Evolutionary conservation across 1,140 invertebrate genomes (phyloP).

Genomic region (Drosophila kanapiae): DNA sequence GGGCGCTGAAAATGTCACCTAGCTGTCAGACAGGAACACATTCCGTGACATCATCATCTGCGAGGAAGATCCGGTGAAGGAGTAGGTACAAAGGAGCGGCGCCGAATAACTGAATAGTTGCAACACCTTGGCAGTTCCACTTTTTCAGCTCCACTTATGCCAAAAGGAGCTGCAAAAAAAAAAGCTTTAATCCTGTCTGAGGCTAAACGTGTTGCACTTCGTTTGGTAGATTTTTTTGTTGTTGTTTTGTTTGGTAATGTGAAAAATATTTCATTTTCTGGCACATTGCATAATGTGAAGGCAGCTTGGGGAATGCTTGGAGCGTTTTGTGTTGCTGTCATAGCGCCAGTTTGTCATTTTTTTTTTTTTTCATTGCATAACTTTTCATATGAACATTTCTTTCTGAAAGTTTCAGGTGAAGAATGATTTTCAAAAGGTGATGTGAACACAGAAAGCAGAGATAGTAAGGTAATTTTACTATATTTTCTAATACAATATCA

Average conservation of each 20-base stretch:
- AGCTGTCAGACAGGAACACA: conserved; percentile 17
- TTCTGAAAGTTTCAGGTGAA: background rate
- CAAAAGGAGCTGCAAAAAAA: conserved; percentile 6
- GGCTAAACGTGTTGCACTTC: background rate
- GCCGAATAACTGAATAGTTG: conserved; percentile 13
- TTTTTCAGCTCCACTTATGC: conserved; percentile 15
- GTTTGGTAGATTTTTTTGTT: background rate
- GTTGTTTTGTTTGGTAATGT: conserved; percentile 5
- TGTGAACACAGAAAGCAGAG: background rate
- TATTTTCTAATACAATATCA: too few species aligned
- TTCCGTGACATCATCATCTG: conserved; percentile 28
- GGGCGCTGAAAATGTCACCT: conserved; percentile 18
- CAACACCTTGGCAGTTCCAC: conserved; percentile 18
- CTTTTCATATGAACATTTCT: conserved; percentile 8
- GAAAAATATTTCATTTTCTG: conserved; percentile 3
- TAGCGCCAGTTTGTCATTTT: conserved; percentile 1
- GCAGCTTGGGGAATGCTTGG: background rate
- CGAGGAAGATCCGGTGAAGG: background rate
- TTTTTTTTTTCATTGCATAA: background rate
- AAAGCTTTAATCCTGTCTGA: conserved; percentile 1
- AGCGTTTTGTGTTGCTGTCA: conserved; percentile 19
- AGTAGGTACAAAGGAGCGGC: background rate
- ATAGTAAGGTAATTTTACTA: too few species aligned
- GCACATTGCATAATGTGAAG: conserved; percentile 6
- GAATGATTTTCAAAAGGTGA: background rate